phyloP scores from a whole-genome alignment of 2,797 vertebrate species.

The Enteromius afrohamiltoni region DNA sequence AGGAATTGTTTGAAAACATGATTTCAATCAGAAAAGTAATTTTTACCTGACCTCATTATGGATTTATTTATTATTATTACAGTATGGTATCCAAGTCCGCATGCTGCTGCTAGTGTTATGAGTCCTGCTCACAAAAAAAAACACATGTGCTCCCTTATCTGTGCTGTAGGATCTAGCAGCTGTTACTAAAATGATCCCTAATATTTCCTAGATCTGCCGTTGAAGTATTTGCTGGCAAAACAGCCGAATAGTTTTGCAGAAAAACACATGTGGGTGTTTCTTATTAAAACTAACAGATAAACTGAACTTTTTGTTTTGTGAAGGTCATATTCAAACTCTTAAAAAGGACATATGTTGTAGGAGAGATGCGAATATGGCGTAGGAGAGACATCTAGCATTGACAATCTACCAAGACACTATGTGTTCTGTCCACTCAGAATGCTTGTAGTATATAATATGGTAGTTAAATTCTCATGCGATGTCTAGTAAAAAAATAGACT shows the following conservation, averaged over 20 bases:
- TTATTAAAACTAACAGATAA: not conserved
- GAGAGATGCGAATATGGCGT: not conserved
- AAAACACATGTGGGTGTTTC: slow-evolving; percentile 14
- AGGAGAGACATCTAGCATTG: not conserved
- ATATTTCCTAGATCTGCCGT: not conserved
- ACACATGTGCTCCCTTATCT: not conserved
- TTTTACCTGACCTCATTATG: not conserved
- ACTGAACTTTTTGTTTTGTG: not conserved
- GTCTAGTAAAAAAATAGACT: not conserved
- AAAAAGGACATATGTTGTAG: not conserved
- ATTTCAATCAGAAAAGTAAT: not conserved
- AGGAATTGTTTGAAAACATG: not conserved
- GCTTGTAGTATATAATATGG: not conserved
- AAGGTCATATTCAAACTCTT: not conserved
- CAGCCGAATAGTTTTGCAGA: not conserved
- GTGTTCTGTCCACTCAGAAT: not conserved
- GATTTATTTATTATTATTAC: not conserved
- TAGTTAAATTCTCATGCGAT: not conserved
- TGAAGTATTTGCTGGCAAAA: not conserved
- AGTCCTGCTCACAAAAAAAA: not conserved
- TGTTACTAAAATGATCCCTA: slow-evolving; percentile 7
- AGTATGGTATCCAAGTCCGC: not conserved
- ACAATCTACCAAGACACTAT: not conserved
- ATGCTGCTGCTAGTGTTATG: not conserved
- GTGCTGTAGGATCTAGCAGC: not conserved